These are phyloP conservation scores for Rhea pennata DNA, from an alignment of 2,113 vertebrate genomes.

Conservation along the genomic window DNA sequence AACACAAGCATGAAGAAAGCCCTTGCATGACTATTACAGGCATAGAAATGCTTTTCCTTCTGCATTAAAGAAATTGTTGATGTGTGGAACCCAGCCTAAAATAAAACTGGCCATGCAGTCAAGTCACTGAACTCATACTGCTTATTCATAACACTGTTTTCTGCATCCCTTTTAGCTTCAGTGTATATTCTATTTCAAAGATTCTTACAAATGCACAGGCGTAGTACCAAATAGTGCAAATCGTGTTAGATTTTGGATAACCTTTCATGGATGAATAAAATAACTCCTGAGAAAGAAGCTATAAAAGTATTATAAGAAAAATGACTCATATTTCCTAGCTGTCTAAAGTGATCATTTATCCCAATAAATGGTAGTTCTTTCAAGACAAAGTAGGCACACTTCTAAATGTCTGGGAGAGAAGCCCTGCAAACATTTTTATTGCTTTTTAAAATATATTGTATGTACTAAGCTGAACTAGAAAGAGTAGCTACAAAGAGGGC, in stretches of 20 bases:
- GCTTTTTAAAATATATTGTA: constrained; percentile 45
- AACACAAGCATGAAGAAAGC: constrained; percentile 33
- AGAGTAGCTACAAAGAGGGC: constrained; percentile 6
- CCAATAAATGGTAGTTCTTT: constrained; percentile 67
- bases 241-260: constrained; percentile 64
- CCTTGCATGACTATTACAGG: constrained; percentile 17
- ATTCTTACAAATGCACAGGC: not conserved
- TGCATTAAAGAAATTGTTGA: constrained; percentile 20
- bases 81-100: constrained; percentile 5
- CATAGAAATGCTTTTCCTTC: constrained; percentile 50
- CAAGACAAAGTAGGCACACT: constrained; percentile 41
- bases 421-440: constrained; percentile 28
- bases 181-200: constrained; percentile 7
- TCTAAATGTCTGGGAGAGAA: constrained; percentile 61
- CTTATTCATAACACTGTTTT: constrained; percentile 27
- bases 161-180: not conserved
- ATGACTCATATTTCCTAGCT: constrained; percentile 56
- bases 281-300: constrained; percentile 67
- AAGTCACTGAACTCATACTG: not conserved
- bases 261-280: constrained; percentile 48
- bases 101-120: not conserved
- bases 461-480: constrained; percentile 30
- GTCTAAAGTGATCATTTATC: constrained; percentile 64
- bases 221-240: constrained; percentile 38
- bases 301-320: constrained; percentile 63